Base-by-base conservation (phyloP, 2,113 vertebrate species). In the Sinocyclocheilus anophthalmus region DNA sequence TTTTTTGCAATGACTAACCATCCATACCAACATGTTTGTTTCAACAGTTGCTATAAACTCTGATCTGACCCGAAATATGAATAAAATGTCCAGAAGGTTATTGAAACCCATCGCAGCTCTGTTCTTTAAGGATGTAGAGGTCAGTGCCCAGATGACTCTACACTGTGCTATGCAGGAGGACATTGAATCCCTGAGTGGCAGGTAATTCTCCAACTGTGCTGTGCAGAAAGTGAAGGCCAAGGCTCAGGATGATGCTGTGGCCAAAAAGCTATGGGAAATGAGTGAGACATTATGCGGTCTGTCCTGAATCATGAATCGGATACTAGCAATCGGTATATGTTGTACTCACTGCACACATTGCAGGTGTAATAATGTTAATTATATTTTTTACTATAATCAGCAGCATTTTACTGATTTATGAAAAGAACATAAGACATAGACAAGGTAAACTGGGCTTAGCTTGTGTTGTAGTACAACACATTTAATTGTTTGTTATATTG, bases 131-230 rank as follows among this genome's bases (percentile, higher is more conserved):
- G 87, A 92, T 0, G 84, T 94, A 0, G 86, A 88, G 4, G 90
- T 93, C 0, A 96, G 95, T 0, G 95, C 95, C 0, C 95, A 92
- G 92, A 95, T 93, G 0, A 92, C 94, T 11, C 89, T 97, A 87
- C 90, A 95, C 91, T 97, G 96, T 0, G 95, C 96, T 63, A 89
- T 94, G 0, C 92, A 92, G 84, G 89, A 94, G 37, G 90, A 90
- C 57, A 84, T 93, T 13, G 91, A 92, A 84, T 84, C 85, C n/a
- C 86, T 91, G 37, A 92, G 89, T 75, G 92, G 93, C 9, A 86
- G 85, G 12, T 93, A 91, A 85, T 94, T 94, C 84, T 92, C 92
- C 45, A 87, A 92, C 87, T 93, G 92, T 61, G 86, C 84, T 7
- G 69, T 89, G 20, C 83, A 84, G 81, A 85, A 91, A 11, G 83